phyloP scores from a whole-genome alignment of 2,797 vertebrate genomes.

The Microtus obscurus region DNA sequence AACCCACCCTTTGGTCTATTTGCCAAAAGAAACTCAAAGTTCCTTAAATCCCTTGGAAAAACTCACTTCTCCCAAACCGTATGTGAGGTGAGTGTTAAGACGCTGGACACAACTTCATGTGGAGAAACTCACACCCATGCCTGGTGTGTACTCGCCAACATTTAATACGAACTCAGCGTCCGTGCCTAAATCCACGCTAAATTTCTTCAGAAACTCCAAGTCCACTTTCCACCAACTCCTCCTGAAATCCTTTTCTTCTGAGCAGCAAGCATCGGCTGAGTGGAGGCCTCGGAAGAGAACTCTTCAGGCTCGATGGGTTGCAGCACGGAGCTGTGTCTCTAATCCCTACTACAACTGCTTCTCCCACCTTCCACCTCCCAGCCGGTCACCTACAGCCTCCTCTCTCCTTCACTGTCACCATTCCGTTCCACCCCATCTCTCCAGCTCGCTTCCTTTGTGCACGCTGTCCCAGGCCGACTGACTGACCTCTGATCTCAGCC shows the following conservation, averaged over 20 bases:
- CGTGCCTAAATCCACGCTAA: no score
- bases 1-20: neutral
- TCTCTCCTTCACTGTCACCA: neutral
- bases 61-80: neutral
- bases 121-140: neutral
- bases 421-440: neutral
- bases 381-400: neutral
- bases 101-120: neutral
- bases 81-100: neutral
- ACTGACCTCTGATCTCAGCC: neutral
- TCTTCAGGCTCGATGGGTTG: no score
- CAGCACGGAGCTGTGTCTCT: neutral
- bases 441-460: neutral
- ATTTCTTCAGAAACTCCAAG: neutral
- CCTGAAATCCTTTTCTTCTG: neutral
- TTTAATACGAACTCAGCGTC: neutral
- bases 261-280: neutral
- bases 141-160: neutral
- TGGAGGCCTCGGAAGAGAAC: neutral
- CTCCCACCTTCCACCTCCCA: neutral
- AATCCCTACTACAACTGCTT: neutral
- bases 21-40: neutral
- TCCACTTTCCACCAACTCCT: neutral
- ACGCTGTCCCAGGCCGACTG: neutral
- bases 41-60: neutral